These are phyloP conservation scores for Watsonalla cultraria DNA, from an alignment of 2,888 invertebrate genomes.

Conservation along the genomic window DNA sequence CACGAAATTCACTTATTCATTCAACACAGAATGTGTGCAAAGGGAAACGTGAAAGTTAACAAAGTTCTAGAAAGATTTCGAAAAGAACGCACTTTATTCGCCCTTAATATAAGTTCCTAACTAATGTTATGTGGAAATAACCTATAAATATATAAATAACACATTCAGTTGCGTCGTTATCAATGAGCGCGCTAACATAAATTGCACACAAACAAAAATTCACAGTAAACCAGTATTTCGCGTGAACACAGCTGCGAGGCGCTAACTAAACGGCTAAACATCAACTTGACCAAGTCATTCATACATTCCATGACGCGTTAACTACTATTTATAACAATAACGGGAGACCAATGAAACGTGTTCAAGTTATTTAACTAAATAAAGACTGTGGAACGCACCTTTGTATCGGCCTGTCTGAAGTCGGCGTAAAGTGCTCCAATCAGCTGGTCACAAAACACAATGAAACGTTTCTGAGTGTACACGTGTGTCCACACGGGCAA, in stretches of 20 bases:
- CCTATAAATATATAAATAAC: neutral
- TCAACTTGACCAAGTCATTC: slow-evolving; percentile 13
- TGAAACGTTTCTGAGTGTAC: slow-evolving; percentile 17
- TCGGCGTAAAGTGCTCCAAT: slow-evolving; percentile 25
- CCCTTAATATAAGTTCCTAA: neutral
- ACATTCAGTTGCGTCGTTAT: neutral
- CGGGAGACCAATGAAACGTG: neutral
- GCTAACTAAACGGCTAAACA: neutral
- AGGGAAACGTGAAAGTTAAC: neutral
- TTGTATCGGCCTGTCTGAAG: slow-evolving; percentile 1
- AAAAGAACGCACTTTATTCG: neutral
- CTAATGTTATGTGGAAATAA: neutral
- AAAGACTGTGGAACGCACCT: slow-evolving; percentile 14
- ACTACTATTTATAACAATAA: slow-evolving; percentile 1
- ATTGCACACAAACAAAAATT: neutral
- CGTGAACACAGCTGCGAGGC: neutral
- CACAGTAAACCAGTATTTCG: neutral
- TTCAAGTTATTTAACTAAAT: slow-evolving; percentile 3
- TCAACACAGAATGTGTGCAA: neutral
- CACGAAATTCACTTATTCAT: neutral
- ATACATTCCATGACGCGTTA: slow-evolving; percentile 23
- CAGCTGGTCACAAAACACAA: slow-evolving; percentile 35
- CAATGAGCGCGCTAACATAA: neutral
- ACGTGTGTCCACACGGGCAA: slow-evolving; percentile 36
- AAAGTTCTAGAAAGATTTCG: neutral